Percentiles rank a stretch among this genome's conserved stretches.
These are phyloP conservation scores for Timandra comae DNA, from an alignment of 2,888 invertebrate species.

Conservation along the genomic window DNA sequence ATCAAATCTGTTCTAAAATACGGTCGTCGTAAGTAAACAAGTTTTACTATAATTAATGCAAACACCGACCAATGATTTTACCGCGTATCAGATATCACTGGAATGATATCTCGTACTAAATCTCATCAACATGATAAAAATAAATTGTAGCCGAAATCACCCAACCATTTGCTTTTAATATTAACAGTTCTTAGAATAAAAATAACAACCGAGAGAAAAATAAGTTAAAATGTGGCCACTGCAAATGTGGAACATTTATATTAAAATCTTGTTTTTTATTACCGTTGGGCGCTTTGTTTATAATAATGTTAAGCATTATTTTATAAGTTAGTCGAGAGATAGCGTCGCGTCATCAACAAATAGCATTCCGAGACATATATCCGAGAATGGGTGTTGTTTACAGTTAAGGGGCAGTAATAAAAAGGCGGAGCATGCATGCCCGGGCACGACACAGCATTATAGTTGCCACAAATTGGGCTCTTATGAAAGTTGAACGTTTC, in stretches of 20 bases:
- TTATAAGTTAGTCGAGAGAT: conserved; percentile 30
- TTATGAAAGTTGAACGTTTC: conserved; percentile 70
- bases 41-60: not conserved
- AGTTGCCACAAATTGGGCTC: conserved; percentile 68
- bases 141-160: not conserved
- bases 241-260: conserved; percentile 16
- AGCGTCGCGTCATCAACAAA: conserved; percentile 44
- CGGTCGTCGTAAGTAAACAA: too few species aligned
- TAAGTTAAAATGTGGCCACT: conserved; percentile 19
- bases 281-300: conserved; percentile 29
- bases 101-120: not conserved
- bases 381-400: conserved; percentile 69
- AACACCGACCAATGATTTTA: not conserved
- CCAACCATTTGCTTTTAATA: too few species aligned
- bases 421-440: conserved; percentile 69
- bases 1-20: too few species aligned
- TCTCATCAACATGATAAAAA: not conserved
- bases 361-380: conserved; percentile 43
- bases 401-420: conserved; percentile 73
- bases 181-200: conserved; percentile 10
- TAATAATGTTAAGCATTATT: conserved; percentile 15
- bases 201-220: conserved; percentile 10
- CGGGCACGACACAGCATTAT: conserved; percentile 65
- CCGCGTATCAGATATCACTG: not conserved
- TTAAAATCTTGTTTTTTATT: conserved; percentile 29